Conservation (phyloP, 2,888 invertebrate genomes). For the Uloborus plumipes region DNA sequence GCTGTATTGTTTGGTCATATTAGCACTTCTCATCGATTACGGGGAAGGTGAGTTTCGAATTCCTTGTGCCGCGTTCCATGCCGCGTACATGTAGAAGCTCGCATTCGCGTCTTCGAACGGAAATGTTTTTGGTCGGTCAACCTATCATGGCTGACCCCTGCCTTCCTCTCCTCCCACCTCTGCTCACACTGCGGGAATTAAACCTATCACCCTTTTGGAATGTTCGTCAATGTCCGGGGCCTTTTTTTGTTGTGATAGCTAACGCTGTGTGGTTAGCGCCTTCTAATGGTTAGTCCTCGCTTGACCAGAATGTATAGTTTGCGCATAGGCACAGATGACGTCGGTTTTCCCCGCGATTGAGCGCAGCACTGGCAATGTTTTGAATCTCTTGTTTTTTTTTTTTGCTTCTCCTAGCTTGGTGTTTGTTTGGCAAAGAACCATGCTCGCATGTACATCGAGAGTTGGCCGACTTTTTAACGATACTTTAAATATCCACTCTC, state of each 20-base stretch:
- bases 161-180: slow-evolving; percentile 30
- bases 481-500: too few species aligned
- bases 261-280: slow-evolving; percentile 46
- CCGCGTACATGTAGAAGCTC: slow-evolving; percentile 36
- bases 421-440: slow-evolving; percentile 1
- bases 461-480: too few species aligned
- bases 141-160: slow-evolving; percentile 62
- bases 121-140: slow-evolving; percentile 64
- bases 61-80: slow-evolving; percentile 13
- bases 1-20: slow-evolving; percentile 78
- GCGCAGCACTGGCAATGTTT: slow-evolving; percentile 21
- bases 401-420: not conserved
- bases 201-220: slow-evolving; percentile 21
- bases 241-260: slow-evolving; percentile 40
- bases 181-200: slow-evolving; percentile 17
- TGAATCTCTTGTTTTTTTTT: slow-evolving; percentile 1
- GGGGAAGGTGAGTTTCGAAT: slow-evolving; percentile 64
- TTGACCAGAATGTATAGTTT: slow-evolving; percentile 44
- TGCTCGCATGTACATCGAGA: not conserved
- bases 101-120: slow-evolving; percentile 47
- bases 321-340: slow-evolving; percentile 51
- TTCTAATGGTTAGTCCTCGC: slow-evolving; percentile 47
- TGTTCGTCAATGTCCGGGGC: slow-evolving; percentile 38
- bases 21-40: slow-evolving; percentile 71
- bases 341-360: slow-evolving; percentile 29